Conservation (phyloP, 37 sponge, comb jelly and placozoan genomes). For the Bolinopsis microptera region DNA sequence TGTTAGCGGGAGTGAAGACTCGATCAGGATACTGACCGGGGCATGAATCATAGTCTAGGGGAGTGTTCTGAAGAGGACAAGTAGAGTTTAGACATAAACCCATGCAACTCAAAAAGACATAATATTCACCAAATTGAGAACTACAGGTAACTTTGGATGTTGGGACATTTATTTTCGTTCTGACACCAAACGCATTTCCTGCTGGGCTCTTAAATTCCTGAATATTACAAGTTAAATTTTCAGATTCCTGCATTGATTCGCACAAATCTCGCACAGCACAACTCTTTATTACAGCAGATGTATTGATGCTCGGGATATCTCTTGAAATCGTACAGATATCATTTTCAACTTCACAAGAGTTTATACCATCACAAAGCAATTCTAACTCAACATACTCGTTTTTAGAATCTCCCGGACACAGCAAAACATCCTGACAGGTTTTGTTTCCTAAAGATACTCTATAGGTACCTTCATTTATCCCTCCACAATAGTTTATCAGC, state of each 20-base stretch:
- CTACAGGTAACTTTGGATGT: background rate
- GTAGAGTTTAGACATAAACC: background rate
- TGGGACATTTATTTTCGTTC: background rate
- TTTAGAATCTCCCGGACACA: background rate
- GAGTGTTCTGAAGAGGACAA: background rate
- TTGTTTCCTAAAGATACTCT: too few species aligned
- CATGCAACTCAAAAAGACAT: background rate
- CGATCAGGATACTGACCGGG: background rate
- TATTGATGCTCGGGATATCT: background rate
- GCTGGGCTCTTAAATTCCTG: background rate
- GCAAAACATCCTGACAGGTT: background rate
- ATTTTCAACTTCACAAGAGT: background rate
- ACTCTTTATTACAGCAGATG: too few species aligned
- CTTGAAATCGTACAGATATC: background rate
- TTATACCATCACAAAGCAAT: background rate
- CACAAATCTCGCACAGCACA: background rate
- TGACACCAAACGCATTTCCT: background rate
- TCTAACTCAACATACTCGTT: background rate
- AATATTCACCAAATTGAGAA: background rate
- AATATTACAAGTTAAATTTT: too few species aligned
- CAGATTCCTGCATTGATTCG: background rate
- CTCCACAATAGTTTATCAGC: background rate
- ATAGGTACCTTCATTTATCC: background rate
- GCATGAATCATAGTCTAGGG: background rate
- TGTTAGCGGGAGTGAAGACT: background rate